phyloP scores from a whole-genome alignment of 2,797 vertebrate species.

The Sandelia bainsii region DNA sequence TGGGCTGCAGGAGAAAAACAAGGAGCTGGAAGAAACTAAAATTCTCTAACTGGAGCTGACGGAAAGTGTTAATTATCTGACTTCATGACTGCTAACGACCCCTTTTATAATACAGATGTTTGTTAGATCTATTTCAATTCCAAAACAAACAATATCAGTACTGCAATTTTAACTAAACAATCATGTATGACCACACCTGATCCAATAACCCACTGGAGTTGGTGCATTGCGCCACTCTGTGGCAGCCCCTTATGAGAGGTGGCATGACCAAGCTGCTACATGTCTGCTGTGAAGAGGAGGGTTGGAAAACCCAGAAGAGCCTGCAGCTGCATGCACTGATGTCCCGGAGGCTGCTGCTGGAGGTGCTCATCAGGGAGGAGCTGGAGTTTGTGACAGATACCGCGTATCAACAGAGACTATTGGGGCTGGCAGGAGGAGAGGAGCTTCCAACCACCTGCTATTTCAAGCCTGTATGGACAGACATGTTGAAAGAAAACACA shows the following conservation, averaged over 20 bases:
- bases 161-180: not conserved
- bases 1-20: not conserved
- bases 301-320: conserved; percentile 54
- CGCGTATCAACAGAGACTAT: conserved; percentile 57
- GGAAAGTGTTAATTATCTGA: not conserved
- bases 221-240: conserved; percentile 27
- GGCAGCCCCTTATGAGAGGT: conserved; percentile 56
- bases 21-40: not conserved
- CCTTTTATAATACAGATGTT: not conserved
- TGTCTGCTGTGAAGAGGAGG: conserved; percentile 45
- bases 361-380: conserved; percentile 66
- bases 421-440: conserved; percentile 44
- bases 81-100: not conserved
- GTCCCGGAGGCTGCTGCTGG: conserved; percentile 65
- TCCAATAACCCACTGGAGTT: conserved; percentile 29
- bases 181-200: conserved; percentile 23
- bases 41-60: not conserved
- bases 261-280: conserved; percentile 64
- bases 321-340: conserved; percentile 57
- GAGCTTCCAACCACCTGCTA: conserved; percentile 36
- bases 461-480: conserved; percentile 49
- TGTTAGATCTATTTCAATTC: not conserved
- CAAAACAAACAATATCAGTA: not conserved
- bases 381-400: conserved; percentile 61
- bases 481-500: conserved; percentile 36